A percentile compares a stretch with the other conserved stretches of the same genome.
phyloP scores from a whole-genome alignment of 2,888 invertebrate species.

The Tetropium fuscum region DNA sequence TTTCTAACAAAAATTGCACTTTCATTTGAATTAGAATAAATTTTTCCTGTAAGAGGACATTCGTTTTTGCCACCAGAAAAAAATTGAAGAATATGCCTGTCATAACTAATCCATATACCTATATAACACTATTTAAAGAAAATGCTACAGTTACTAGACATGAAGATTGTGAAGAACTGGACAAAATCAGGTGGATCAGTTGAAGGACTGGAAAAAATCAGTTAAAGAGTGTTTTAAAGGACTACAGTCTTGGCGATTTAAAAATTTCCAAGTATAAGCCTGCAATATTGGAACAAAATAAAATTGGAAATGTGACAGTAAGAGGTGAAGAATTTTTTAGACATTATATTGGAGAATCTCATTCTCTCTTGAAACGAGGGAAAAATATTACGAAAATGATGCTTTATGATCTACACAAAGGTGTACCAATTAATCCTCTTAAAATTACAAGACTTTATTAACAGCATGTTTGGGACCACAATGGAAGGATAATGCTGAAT shows the following conservation, averaged over 20 bases:
- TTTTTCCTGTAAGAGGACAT: not conserved
- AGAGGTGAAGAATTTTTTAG: too few relatives aligned
- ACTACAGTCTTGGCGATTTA: too few relatives aligned
- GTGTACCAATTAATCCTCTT: slow-evolving; percentile 8
- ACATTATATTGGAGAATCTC: too few relatives aligned
- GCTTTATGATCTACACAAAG: not conserved
- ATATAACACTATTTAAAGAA: not conserved
- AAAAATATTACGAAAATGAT: not conserved
- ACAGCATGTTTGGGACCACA: slow-evolving; percentile 12
- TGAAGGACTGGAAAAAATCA: too few relatives aligned
- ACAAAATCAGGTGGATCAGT: too few relatives aligned
- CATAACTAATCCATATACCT: not conserved
- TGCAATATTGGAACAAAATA: too few relatives aligned
- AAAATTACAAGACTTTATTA: slow-evolving; percentile 14
- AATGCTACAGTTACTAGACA: not conserved
- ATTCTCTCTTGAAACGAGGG: slow-evolving; percentile 9
- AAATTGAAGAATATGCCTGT: too few relatives aligned
- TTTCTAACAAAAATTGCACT: not conserved
- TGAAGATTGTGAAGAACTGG: not conserved
- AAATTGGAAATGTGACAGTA: too few relatives aligned
- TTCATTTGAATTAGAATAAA: not conserved
- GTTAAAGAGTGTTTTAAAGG: too few relatives aligned
- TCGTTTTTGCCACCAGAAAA: not conserved
- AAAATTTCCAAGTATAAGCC: too few relatives aligned
- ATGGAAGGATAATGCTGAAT: slow-evolving; percentile 3